A percentile compares a stretch with the other conserved stretches of the same genome.
Conservation (phyloP, 2,113 vertebrate species). For the Mustelus asterias region DNA sequence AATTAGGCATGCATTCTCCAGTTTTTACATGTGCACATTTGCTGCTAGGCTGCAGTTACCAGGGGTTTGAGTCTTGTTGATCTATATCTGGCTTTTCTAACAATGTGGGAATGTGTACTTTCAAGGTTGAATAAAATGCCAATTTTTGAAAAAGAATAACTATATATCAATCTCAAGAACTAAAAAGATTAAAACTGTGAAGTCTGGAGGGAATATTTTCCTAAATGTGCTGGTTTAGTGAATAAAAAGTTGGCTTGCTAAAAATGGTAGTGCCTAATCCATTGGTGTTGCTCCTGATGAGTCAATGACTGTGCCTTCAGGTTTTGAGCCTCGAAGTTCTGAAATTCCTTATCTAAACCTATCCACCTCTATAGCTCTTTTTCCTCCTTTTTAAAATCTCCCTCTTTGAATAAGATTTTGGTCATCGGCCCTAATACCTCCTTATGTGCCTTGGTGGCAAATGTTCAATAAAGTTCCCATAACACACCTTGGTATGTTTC, state of each 20-base stretch:
- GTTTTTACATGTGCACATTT: neutral
- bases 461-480: no score
- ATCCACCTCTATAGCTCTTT: no score
- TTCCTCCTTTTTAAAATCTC: no score
- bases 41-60: neutral
- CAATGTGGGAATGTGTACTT: neutral
- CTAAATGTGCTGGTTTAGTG: neutral
- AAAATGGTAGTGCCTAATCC: neutral
- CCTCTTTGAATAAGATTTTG: no score
- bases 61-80: neutral
- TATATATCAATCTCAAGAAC: neutral
- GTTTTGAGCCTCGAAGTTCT: no score
- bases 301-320: neutral
- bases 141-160: neutral
- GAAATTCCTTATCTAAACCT: no score
- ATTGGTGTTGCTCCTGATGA: neutral
- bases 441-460: no score
- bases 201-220: neutral
- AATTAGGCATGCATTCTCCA: constrained; percentile 17
- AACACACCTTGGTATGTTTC: no score
- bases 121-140: neutral
- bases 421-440: no score
- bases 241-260: neutral
- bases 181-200: neutral
- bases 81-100: constrained; percentile 14